Evolutionary conservation across 2,888 invertebrate genomes (phyloP).

Genomic region (Odontothrips loti): DNA sequence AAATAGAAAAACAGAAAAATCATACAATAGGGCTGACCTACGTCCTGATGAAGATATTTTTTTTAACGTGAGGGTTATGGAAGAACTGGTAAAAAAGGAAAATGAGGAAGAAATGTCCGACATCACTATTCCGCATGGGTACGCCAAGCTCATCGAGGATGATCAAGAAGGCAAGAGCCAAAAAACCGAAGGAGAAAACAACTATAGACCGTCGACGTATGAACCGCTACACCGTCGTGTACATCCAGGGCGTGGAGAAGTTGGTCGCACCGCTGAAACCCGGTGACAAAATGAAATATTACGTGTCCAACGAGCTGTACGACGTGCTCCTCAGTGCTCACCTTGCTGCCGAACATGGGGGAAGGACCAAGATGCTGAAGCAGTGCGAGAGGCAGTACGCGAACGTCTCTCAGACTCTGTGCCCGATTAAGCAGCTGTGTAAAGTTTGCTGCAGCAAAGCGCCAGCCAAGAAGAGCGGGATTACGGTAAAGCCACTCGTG

Average conservation of each 20-base stretch:
- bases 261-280: neutral
- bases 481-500: slow-evolving; percentile 34
- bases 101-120: too few species aligned
- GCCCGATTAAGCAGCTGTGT: neutral
- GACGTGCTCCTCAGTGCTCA: neutral
- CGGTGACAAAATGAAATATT: neutral
- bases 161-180: too few species aligned
- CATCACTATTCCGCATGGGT: too few species aligned
- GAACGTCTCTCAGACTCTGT: neutral
- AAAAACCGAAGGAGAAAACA: too few species aligned
- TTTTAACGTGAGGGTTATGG: too few species aligned
- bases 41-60: too few species aligned
- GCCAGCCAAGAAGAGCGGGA: neutral
- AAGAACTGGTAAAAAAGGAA: too few species aligned
- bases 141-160: too few species aligned
- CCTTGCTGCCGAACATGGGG: neutral
- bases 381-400: neutral
- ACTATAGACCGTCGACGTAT: too few species aligned
- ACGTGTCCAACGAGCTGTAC: neutral
- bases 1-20: too few species aligned
- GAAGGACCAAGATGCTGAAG: neutral
- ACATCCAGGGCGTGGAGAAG: neutral
- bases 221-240: too few species aligned
- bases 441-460: neutral
- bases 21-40: too few species aligned